A percentile compares a stretch with the other conserved stretches of the same genome.
Evolutionary conservation across 2,888 invertebrate genomes (phyloP).

Genomic region (Azorinus chamasolen): DNA sequence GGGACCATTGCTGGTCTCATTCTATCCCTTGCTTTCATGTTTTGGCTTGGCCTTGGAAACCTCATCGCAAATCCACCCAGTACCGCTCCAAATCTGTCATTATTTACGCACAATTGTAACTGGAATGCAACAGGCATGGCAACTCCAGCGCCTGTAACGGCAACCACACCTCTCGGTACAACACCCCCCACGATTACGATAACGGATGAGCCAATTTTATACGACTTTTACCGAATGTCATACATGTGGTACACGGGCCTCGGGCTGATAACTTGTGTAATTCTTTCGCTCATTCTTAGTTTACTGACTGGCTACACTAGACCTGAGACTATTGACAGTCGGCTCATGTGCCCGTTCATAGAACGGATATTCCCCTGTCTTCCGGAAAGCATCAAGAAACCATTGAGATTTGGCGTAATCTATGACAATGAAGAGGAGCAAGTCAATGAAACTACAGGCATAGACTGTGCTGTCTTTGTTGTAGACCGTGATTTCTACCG

Average conservation of each 20-base stretch:
- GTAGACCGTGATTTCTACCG: too few relatives aligned
- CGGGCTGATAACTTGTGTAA: constrained; percentile 58
- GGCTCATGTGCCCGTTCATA: constrained; percentile 58
- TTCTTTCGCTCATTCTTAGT: constrained; percentile 64
- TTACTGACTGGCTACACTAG: constrained; percentile 59
- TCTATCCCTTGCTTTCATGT: constrained; percentile 14
- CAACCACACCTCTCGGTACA: too few relatives aligned
- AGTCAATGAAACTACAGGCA: too few relatives aligned
- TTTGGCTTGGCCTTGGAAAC: constrained; percentile 5
- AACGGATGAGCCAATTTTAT: constrained; percentile 35
- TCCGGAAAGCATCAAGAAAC: constrained; percentile 48
- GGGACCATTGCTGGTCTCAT: constrained; percentile 4
- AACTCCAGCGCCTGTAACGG: too few relatives aligned
- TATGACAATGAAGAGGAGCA: constrained; percentile 27
- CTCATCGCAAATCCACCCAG: constrained; percentile 7
- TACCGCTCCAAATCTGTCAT: background rate
- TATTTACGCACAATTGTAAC: constrained; percentile 5
- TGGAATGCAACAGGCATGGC: too few relatives aligned
- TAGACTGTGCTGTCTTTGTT: too few relatives aligned
- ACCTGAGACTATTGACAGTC: constrained; percentile 36
- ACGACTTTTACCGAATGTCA: too few relatives aligned
- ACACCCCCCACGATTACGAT: too few relatives aligned
- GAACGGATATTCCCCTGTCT: constrained; percentile 58
- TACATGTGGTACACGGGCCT: constrained; percentile 70
- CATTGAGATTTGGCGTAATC: constrained; percentile 53